Percentiles rank a stretch among this genome's conserved stretches.
phyloP scores from a whole-genome alignment of 2,113 vertebrate species.

The Meles meles region DNA sequence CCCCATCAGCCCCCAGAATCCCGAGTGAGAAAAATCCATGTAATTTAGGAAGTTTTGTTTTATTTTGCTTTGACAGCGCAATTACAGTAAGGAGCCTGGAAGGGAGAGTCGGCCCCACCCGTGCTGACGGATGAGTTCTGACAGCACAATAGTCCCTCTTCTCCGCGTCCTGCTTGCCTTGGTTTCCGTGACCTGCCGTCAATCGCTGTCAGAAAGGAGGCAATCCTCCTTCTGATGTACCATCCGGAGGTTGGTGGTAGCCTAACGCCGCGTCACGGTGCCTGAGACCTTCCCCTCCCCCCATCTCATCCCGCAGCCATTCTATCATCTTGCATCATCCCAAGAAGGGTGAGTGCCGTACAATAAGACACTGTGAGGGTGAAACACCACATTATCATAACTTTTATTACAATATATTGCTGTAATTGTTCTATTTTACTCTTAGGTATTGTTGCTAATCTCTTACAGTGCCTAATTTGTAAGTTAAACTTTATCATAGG shows the following conservation, averaged over 20 bases:
- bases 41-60: background rate
- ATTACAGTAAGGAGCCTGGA: background rate
- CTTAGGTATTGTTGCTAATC: background rate
- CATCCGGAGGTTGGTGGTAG: background rate
- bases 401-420: background rate
- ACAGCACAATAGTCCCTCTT: too few species aligned
- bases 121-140: background rate
- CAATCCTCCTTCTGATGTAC: background rate
- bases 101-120: background rate
- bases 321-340: background rate
- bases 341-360: background rate
- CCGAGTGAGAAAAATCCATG: background rate
- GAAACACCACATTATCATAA: background rate
- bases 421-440: background rate
- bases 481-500: background rate
- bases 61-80: background rate
- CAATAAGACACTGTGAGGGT: background rate
- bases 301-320: background rate
- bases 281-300: background rate
- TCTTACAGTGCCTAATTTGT: background rate
- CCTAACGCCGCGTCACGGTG: background rate
- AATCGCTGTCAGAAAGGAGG: background rate
- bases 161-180: background rate
- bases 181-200: background rate
- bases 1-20: background rate